Conservation (phyloP, 2,888 invertebrate genomes). For the Lomographa bimaculata region DNA sequence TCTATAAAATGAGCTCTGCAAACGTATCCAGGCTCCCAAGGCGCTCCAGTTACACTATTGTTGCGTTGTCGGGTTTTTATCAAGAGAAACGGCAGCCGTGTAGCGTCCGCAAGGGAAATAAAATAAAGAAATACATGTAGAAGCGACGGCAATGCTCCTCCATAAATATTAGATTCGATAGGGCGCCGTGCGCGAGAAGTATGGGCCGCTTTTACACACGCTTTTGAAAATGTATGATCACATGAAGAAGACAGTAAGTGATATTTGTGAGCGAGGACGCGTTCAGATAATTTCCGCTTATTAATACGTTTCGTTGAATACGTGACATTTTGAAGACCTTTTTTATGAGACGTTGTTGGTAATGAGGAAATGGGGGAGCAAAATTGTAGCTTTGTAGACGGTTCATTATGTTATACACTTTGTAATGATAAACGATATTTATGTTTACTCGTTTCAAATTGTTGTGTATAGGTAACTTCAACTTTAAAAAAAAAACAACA, state of each 20-base stretch:
- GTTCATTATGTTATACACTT: too few relatives aligned
- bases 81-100: constrained; percentile 36
- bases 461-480: too few relatives aligned
- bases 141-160: constrained; percentile 37
- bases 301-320: constrained; percentile 22
- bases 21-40: constrained; percentile 13
- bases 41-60: constrained; percentile 19
- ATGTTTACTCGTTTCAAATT: too few relatives aligned
- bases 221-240: constrained; percentile 55
- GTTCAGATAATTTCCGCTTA: constrained; percentile 29
- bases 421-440: too few relatives aligned
- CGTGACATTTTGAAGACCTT: background rate
- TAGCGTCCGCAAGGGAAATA: constrained; percentile 36
- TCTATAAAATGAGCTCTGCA: constrained; percentile 7
- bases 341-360: constrained; percentile 3
- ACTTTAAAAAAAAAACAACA: too few relatives aligned
- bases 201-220: constrained; percentile 36
- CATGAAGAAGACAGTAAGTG: constrained; percentile 33
- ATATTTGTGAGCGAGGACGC: constrained; percentile 31
- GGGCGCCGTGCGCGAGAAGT: constrained; percentile 38
- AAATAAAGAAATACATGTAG: constrained; percentile 40
- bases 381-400: too few relatives aligned
- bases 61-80: constrained; percentile 36
- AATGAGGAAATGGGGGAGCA: constrained; percentile 5
- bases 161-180: constrained; percentile 64